Base-by-base conservation (phyloP, 2,888 invertebrate genomes). In the Cynaeus angustus region DNA sequence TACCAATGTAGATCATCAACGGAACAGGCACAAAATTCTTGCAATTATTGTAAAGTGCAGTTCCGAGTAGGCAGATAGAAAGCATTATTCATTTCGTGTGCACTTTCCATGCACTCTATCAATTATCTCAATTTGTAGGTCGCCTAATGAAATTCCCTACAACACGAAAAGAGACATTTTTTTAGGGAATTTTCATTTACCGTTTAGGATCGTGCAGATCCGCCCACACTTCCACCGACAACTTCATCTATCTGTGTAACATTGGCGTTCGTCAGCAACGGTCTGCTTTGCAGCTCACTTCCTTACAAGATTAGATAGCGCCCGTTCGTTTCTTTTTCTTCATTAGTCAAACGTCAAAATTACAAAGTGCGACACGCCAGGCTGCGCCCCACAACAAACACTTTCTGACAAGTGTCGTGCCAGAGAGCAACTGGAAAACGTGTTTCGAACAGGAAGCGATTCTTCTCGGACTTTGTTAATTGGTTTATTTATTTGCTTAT, bases 341-440 rank as follows among this genome's bases (percentile, higher is more conserved):
- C 72, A 73, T 73, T 73, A 70, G 73, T 73, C 73, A 73, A 72
- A 72, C 62, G 73, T 73, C 73, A 72, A 73, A 73, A 73, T 72
- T 73, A 73, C 73, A 73, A 73, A 73, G 72, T 68, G 61, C 70
- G 72, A 73, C 73, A 72, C 72, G 70, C 65, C 69, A 69, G 68
- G 67, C 68, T 73, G 68, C 68, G 59, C 73, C 71, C 68, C 55
- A 68, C 58, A 66, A 62, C 68, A 62, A 62, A 68, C 68, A 68
- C 68, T 66, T 56, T 50, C 61, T 61, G 65, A 70, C 70, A 70
- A 66, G 59, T 66, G 69, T 65, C 69, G 50, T 56, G 55, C 55
- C 16, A 28, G 68, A 52, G 56, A 61, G 55, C 58, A 64, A 65
- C 55, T 70, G 66, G 55, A 65, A 50, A 69, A 69, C 69, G 64